Evolutionary conservation across 2,113 vertebrate genomes (phyloP), one percentile per base, ranked within the genome.

Genomic region (Clupea harengus): DNA sequence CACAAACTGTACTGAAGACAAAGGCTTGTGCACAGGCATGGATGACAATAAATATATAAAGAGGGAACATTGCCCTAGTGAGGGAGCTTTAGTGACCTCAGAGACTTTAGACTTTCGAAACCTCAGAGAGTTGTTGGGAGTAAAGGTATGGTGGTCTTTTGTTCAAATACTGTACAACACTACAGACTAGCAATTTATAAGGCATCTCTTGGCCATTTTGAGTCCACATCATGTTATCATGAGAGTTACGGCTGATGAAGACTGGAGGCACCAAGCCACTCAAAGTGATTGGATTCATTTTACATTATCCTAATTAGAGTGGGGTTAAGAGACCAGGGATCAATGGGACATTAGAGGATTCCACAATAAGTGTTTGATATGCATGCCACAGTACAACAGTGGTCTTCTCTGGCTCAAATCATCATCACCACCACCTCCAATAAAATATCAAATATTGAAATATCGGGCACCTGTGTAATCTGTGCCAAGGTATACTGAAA

Each of bases 271-370:
- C 72, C 39, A 78, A 78, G 72, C 72, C 72, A 78, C 72, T 78
- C 72, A 78, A 13, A 78, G 72, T 32, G 72, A 78, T 78, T 78
- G 11, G 17, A 78, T 78, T 17, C 72, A 78, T 32, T 78, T 32
- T 32, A 39, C 72, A 78, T 78, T 78, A 78, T 78, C 25, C 72
- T 78, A 78, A 78, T 78, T 78, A 32, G 64, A 72, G 64, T 72
- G 64, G 64, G n/a, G 64, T 28, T 32, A 32, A 9, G 25, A 72
- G 64, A 72, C 64, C 72, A 78, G 32, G 72, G 72, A 78, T 78
- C 72, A 78, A 78, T 78, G 72, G 72, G 20, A 78, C 25, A 78
- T 78, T 39, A 78, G 72, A 1, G 28, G 25, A 78, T 78, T 78
- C 25, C 39, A 32, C 10, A 28, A 78, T 32, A 78, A 39, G 72